Evolutionary conservation across 2,797 vertebrate species (phyloP).

Genomic region (Cynopterus sphinx): DNA sequence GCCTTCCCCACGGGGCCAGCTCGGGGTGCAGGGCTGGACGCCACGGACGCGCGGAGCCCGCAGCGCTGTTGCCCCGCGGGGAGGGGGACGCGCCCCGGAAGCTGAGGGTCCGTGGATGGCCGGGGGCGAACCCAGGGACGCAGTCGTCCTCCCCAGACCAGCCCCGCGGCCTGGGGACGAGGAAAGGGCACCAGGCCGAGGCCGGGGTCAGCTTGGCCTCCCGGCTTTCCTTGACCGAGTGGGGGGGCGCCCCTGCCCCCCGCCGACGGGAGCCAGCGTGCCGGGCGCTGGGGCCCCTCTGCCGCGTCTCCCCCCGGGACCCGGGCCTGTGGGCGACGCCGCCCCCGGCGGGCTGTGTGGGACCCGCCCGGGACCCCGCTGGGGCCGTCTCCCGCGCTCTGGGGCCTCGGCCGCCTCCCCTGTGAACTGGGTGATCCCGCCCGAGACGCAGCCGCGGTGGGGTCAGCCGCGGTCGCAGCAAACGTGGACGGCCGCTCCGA

Average conservation of each 20-base stretch:
- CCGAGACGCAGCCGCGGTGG: rapidly evolving
- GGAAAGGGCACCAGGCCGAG: background rate
- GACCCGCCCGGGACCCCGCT: no score
- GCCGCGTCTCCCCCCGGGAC: background rate
- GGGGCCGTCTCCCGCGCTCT: rapidly evolving
- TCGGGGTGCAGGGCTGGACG: rapidly evolving
- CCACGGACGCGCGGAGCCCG: background rate
- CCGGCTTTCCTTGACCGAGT: background rate
- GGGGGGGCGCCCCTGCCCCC: rapidly evolving
- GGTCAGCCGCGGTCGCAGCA: rapidly evolving
- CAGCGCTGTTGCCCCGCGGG: background rate
- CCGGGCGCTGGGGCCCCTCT: no score
- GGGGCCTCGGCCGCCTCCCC: background rate
- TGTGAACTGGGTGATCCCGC: background rate
- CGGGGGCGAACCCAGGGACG: rapidly evolving
- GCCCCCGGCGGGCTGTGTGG: background rate
- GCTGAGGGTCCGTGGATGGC: background rate
- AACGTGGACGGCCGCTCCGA: background rate
- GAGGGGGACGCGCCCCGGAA: background rate
- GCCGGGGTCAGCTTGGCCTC: no score
- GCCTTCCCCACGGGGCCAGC: background rate
- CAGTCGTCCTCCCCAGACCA: rapidly evolving
- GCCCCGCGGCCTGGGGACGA: background rate
- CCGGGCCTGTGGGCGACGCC: background rate
- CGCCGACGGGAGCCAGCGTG: rapidly evolving